Conservation (phyloP, 2,888 invertebrate species). For the Aproaerema taeniolella region DNA sequence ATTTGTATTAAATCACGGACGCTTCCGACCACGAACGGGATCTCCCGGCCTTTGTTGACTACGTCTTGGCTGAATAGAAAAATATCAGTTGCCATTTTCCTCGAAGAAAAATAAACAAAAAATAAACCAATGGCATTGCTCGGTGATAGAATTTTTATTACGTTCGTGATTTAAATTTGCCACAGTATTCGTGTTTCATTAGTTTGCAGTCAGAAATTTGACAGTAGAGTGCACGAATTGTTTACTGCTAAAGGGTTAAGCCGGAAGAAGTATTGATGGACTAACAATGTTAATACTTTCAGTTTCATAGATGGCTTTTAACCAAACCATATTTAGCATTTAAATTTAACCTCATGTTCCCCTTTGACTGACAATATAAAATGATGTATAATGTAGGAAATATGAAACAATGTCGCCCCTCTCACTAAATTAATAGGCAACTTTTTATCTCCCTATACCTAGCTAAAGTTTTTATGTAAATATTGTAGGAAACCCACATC, state of each 20-base stretch:
- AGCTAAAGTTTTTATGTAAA: no score
- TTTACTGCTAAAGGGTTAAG: constrained; percentile 9
- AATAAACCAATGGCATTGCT: constrained; percentile 8
- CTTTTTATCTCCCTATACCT: no score
- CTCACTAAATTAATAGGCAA: no score
- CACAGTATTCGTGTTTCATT: constrained; percentile 31
- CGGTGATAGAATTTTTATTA: constrained; percentile 17
- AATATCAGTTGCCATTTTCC: constrained; percentile 29
- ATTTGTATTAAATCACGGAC: constrained; percentile 76
- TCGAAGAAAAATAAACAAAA: constrained; percentile 5
- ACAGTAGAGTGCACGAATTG: constrained; percentile 21
- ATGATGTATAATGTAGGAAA: no score
- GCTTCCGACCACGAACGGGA: constrained; percentile 70
- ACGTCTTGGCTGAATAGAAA: constrained; percentile 46
- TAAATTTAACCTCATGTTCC: no score
- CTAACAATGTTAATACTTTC: no score
- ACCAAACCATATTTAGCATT: no score
- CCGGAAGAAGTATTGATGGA: no score
- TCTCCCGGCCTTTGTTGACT: constrained; percentile 73
- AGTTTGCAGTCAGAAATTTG: constrained; percentile 28
- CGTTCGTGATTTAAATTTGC: constrained; percentile 24
- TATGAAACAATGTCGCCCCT: no score
- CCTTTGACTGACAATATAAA: no score
- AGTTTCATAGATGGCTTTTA: no score
- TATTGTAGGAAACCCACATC: no score